Evolutionary conservation across 2,888 invertebrate genomes (phyloP).

Genomic region (Odontomyia ornata): DNA sequence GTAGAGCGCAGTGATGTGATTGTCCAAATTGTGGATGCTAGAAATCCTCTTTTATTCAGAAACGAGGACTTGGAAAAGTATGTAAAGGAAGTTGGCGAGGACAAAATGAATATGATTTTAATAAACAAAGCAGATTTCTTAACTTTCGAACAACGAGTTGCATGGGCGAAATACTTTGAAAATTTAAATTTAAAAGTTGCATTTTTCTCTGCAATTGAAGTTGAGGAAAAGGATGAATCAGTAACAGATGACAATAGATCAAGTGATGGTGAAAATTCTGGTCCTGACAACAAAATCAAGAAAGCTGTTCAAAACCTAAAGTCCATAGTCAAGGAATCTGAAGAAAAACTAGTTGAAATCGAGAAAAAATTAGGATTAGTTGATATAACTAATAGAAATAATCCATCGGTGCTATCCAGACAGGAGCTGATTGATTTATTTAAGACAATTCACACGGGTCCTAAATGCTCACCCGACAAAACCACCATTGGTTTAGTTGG

Average conservation of each 20-base stretch:
- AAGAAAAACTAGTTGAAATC: constrained; percentile 68
- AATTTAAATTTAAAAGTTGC: constrained; percentile 75
- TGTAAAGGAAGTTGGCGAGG: constrained; percentile 76
- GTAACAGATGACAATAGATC: not conserved
- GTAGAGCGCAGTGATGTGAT: constrained; percentile 95
- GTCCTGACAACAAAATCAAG: not conserved
- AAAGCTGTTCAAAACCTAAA: too few species aligned
- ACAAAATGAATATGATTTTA: constrained; percentile 83
- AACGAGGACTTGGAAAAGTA: constrained; percentile 92
- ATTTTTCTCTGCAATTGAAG: constrained; percentile 89
- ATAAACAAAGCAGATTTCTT: constrained; percentile 97
- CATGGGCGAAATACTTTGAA: constrained; percentile 88
- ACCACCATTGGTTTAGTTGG: constrained; percentile 94
- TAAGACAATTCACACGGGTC: constrained; percentile 68
- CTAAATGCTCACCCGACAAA: constrained; percentile 65
- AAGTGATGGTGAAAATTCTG: not conserved
- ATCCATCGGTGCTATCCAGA: constrained; percentile 67
- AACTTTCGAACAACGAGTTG: constrained; percentile 78
- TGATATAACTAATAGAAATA: constrained; percentile 53
- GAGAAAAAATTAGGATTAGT: constrained; percentile 66
- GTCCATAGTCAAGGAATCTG: constrained; percentile 65
- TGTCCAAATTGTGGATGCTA: constrained; percentile 93
- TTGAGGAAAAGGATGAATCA: constrained; percentile 63
- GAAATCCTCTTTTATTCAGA: constrained; percentile 93
- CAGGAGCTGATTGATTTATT: constrained; percentile 78